A percentile compares a stretch with the other conserved stretches of the same genome.
Conservation (phyloP, 2,113 vertebrate genomes). For the Engystomops pustulosus region DNA sequence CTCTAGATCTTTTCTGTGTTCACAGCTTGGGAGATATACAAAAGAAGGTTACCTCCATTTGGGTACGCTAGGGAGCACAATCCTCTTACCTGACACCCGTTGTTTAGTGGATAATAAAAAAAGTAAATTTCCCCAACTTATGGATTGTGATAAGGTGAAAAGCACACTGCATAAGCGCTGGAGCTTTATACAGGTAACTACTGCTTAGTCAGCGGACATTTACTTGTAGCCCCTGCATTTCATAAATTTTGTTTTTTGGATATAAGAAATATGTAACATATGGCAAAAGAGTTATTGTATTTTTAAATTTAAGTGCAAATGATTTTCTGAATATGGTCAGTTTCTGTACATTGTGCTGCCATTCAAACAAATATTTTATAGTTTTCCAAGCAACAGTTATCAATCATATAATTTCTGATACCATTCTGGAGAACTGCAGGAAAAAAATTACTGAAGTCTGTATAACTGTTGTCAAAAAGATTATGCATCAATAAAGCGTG, state of each 20-base stretch:
- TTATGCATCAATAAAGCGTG: too few relatives aligned
- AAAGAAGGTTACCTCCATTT: constrained; percentile 90
- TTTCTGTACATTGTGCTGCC: not conserved
- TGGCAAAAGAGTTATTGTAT: not conserved
- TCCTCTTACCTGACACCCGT: constrained; percentile 85
- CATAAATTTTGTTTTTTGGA: too few relatives aligned
- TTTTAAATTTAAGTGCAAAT: not conserved
- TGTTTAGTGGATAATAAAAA: constrained; percentile 89
- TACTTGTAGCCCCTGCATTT: too few relatives aligned
- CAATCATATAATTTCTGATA: not conserved
- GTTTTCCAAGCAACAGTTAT: not conserved
- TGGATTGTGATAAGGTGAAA: constrained; percentile 90
- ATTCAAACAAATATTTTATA: not conserved
- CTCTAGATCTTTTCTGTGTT: not conserved
- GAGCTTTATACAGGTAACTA: constrained; percentile 90
- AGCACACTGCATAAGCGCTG: constrained; percentile 87
- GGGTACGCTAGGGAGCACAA: constrained; percentile 90
- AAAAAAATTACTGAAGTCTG: too few relatives aligned
- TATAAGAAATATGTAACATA: too few relatives aligned
- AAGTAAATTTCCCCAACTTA: constrained; percentile 86
- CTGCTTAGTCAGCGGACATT: too few relatives aligned
- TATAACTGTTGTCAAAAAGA: too few relatives aligned
- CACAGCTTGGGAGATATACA: constrained; percentile 90
- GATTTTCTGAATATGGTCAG: too few relatives aligned
- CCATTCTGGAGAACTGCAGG: too few relatives aligned